Evolutionary conservation across 2,888 invertebrate species (phyloP), one percentile per base, ranked within the genome.

Genomic region (Stenoptilia bipunctidactyla): DNA sequence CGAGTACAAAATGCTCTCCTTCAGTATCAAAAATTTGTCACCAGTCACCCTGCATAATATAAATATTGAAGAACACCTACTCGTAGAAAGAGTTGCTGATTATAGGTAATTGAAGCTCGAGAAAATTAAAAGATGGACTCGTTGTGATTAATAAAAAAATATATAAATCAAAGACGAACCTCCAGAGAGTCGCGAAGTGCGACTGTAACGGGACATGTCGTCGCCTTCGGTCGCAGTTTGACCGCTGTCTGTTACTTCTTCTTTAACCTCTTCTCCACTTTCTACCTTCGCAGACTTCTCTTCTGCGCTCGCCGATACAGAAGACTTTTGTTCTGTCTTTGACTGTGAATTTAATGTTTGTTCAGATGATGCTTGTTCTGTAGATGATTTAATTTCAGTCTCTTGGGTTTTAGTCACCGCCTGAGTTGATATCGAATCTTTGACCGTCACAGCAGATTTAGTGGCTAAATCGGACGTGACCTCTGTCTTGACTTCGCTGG

Each of bases 121-220:
- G 9, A 25, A 25, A 25, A 25, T 25, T 25, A 25, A 25, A 25
- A 5, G 9, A 25, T 25, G 9, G 6, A 25, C 9, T 25, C 9
- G 5, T 25, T 25, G 27, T 5, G 27, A n/a, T n/a, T n/a, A n/a
- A n/a, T 33, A 12, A 6, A n/a, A 33, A n/a, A 33, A 33, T n/a
- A 33, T 33, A n/a, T 33, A 6, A 4, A n/a, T 33, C 4, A n/a
- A 25, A 25, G 10, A 8, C 57, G 64, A 66, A 88, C 88, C 87
- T 85, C 88, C 88, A 59, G 87, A 84, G 37, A 85, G 82, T 73
- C 85, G 86, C 60, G 88, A 85, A 57, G 88, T 88, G 65, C 87
- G 85, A 73, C 86, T 86, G 59, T 86, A 88, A 56, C 88, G 86
- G 51, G 89, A 86, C 61, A 87, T 85, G 46, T 82, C 80, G 59